A percentile compares a stretch with the other conserved stretches of the same genome.
These are phyloP conservation scores for Phaenicophaeus curvirostris DNA, from an alignment of 2,797 vertebrate genomes.

Conservation along the genomic window DNA sequence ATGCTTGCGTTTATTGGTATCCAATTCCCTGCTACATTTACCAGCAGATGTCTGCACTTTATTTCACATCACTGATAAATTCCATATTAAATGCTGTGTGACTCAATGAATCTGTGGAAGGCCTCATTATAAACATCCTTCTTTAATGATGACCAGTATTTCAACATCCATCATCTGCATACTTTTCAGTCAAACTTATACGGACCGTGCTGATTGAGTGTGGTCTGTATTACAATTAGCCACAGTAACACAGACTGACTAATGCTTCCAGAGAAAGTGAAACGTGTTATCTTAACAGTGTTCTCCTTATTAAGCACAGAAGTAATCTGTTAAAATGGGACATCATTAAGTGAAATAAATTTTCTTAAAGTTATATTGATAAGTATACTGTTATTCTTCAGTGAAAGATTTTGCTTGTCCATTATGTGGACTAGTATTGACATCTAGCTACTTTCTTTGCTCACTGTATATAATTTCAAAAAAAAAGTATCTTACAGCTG, in stretches of 20 bases:
- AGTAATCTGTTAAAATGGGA: neutral
- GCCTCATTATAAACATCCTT: neutral
- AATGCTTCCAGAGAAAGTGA: neutral
- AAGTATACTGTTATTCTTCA: neutral
- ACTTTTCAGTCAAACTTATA: neutral
- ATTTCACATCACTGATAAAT: neutral
- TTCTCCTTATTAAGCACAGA: neutral
- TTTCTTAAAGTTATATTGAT: constrained; percentile 1
- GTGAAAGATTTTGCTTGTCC: neutral
- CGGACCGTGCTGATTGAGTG: neutral
- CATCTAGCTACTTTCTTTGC: neutral
- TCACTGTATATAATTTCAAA: neutral
- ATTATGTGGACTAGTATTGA: neutral
- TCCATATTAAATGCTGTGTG: neutral
- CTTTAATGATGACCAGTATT: neutral
- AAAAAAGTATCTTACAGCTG: neutral
- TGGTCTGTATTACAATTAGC: neutral
- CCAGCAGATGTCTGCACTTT: neutral
- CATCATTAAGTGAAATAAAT: neutral
- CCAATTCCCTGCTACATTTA: neutral
- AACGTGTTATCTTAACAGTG: neutral
- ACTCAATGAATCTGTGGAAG: neutral
- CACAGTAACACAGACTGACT: neutral
- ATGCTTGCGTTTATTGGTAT: accelerated
- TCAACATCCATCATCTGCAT: neutral